These are phyloP conservation scores for Drosophila busckii DNA, from an alignment of 1,140 invertebrate species.

Conservation along the genomic window DNA sequence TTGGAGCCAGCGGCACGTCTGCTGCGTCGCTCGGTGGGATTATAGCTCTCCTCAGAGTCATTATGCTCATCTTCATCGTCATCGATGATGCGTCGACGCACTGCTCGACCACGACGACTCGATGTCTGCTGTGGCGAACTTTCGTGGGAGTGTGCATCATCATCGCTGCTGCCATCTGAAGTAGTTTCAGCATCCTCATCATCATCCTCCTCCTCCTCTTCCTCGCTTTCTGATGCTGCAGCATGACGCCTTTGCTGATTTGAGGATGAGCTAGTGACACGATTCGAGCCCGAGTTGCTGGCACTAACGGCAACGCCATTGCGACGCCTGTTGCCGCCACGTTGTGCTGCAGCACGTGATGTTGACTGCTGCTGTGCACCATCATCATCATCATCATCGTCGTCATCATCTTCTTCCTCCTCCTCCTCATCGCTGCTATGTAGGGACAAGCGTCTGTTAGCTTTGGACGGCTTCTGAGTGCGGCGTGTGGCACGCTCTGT, in stretches of 20 bases:
- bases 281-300: conserved; percentile 59
- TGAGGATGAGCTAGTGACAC: conserved; percentile 69
- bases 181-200: conserved; percentile 46
- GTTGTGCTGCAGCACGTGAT: conserved; percentile 26
- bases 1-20: conserved; percentile 19
- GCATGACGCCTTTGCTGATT: conserved; percentile 44
- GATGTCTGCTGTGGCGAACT: conserved; percentile 42
- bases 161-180: conserved; percentile 55
- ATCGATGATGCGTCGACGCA: conserved; percentile 33
- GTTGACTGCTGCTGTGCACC: conserved; percentile 18
- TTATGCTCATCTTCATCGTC: conserved; percentile 50
- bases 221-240: conserved; percentile 41
- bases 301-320: conserved; percentile 44
- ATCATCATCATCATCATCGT: conserved; percentile 51
- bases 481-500: conserved; percentile 58
- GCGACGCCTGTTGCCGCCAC: conserved; percentile 26
- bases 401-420: conserved; percentile 74
- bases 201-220: conserved; percentile 56
- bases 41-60: conserved; percentile 79
- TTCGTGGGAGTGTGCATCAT: conserved; percentile 44
- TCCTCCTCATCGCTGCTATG: conserved; percentile 75
- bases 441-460: conserved; percentile 37
- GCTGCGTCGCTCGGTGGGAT: conserved; percentile 61
- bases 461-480: conserved; percentile 39
- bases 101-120: conserved; percentile 22